Conservation (phyloP, 2,888 invertebrate species). For the Cantharis rufa region DNA sequence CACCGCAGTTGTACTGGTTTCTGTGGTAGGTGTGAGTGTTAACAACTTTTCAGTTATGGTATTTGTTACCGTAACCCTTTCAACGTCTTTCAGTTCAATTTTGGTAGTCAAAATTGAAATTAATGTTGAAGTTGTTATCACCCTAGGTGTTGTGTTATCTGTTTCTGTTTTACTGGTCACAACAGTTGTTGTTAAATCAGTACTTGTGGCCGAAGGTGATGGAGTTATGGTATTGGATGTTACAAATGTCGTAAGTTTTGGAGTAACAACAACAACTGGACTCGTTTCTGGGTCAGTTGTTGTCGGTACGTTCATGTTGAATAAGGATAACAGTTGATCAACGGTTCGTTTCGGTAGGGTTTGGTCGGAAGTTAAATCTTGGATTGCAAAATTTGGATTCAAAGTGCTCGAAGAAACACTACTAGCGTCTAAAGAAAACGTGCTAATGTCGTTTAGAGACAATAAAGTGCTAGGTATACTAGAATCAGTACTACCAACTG, state of each 20-base stretch:
- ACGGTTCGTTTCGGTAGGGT: slow-evolving; percentile 49
- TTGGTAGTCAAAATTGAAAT: neutral
- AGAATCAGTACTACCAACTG: slow-evolving; percentile 7
- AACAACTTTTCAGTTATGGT: neutral
- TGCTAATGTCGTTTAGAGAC: slow-evolving; percentile 8
- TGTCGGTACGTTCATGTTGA: slow-evolving; percentile 50
- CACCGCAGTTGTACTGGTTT: neutral
- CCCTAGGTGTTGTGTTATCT: neutral
- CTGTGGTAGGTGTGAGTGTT: neutral
- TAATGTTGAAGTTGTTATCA: neutral
- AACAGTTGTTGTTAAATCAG: slow-evolving; percentile 12
- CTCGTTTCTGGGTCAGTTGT: slow-evolving; percentile 29
- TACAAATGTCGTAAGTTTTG: slow-evolving; percentile 40
- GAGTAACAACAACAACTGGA: slow-evolving; percentile 48
- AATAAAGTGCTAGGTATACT: slow-evolving; percentile 12
- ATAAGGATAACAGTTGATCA: slow-evolving; percentile 48
- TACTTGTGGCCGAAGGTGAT: slow-evolving; percentile 28
- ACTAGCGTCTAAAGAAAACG: slow-evolving; percentile 17
- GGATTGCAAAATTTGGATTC: slow-evolving; percentile 43
- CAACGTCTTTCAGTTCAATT: neutral
- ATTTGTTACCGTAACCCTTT: neutral
- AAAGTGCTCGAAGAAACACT: slow-evolving; percentile 21
- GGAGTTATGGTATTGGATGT: slow-evolving; percentile 43
- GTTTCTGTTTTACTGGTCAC: neutral
- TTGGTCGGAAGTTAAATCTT: slow-evolving; percentile 48